These are phyloP conservation scores for Solea senegalensis DNA, from an alignment of 2,113 vertebrate species.

Conservation along the genomic window DNA sequence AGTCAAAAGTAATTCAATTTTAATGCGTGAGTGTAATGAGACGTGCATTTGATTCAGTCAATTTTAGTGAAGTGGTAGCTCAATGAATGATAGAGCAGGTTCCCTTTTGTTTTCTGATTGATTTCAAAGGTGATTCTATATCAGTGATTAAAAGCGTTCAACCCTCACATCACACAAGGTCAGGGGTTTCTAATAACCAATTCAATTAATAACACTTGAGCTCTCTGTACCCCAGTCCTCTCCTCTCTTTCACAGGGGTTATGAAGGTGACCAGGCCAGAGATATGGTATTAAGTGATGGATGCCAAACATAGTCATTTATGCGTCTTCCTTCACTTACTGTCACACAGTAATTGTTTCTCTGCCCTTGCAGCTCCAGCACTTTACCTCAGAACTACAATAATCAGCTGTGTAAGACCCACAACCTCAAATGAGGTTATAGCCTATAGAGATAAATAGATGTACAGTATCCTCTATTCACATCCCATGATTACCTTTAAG, in stretches of 20 bases:
- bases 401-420: slow-evolving; percentile 28
- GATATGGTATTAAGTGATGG: slow-evolving; percentile 26
- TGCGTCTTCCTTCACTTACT: background rate
- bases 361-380: slow-evolving; percentile 30
- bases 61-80: slow-evolving; percentile 35
- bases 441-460: slow-evolving; percentile 42
- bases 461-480: slow-evolving; percentile 14
- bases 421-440: slow-evolving; percentile 21
- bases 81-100: slow-evolving; percentile 53
- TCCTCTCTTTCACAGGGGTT: slow-evolving; percentile 17
- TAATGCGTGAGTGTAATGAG: background rate
- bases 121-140: slow-evolving; percentile 57
- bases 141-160: slow-evolving; percentile 43
- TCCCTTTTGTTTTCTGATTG: slow-evolving; percentile 42
- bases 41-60: slow-evolving; percentile 8
- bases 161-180: slow-evolving; percentile 21
- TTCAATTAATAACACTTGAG: slow-evolving; percentile 47
- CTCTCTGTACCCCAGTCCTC: background rate
- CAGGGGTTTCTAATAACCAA: slow-evolving; percentile 48
- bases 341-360: slow-evolving; percentile 25
- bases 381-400: slow-evolving; percentile 8
- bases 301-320: slow-evolving; percentile 16
- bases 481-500: slow-evolving; percentile 61
- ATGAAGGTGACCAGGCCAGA: slow-evolving; percentile 30
- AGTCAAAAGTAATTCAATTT: slow-evolving; percentile 11